Conservation (phyloP, 2,113 vertebrate species). For the Pitta sordida region DNA sequence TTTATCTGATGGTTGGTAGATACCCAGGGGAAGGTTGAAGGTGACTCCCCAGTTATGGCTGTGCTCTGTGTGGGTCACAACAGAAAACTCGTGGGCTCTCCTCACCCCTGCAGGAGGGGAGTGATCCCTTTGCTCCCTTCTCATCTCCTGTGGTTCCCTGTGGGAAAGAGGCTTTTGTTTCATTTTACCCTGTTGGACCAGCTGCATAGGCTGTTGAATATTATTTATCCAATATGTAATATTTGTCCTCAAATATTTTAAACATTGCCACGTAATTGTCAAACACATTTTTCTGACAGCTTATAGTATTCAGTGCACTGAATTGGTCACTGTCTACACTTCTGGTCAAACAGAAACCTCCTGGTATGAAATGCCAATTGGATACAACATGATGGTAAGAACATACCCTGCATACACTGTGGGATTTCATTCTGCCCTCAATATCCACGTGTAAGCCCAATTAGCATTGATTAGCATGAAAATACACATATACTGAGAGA, state of each 20-base stretch:
- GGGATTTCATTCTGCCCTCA: conserved; percentile 40
- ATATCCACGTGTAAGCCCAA: not conserved
- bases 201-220: not conserved
- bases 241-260: not conserved
- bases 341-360: not conserved
- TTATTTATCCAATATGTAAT: not conserved
- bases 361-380: not conserved
- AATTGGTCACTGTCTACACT: not conserved
- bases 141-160: not conserved
- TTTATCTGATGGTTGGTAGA: not conserved
- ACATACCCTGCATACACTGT: not conserved
- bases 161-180: not conserved
- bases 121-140: fast-evolving
- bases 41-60: not conserved
- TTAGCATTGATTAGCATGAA: conserved; percentile 60
- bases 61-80: not conserved
- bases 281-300: not conserved
- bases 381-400: not conserved
- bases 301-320: not conserved
- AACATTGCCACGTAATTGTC: not conserved
- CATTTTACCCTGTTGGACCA: conserved; percentile 16
- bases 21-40: not conserved
- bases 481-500: not conserved
- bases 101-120: not conserved
- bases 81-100: not conserved